Base-by-base conservation (phyloP, 2,888 invertebrate genomes). In the Aplocera efformata region DNA sequence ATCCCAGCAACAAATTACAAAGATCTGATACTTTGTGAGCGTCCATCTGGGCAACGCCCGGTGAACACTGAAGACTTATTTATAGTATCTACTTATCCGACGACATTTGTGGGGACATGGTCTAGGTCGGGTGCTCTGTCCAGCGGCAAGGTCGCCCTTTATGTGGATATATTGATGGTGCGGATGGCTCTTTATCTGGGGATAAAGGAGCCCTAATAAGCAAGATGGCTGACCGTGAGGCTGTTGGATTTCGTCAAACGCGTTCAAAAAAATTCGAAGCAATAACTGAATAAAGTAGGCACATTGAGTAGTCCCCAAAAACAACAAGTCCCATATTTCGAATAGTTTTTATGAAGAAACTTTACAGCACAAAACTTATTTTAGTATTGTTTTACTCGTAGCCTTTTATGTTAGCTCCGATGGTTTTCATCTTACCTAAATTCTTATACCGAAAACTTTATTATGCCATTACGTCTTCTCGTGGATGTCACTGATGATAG, bases 91-190 rank as follows among this genome's bases (percentile, higher is more conserved):
- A 52, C 35, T 56, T 54, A 66, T 58, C 54, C 13, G 13, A 26
- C 6, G 11, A 24, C 28, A 13, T 32, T 30, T 22, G 35, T 26
- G 41, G 40, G 42, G 52, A 43, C 51, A 42, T 56, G 64, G 67
- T 66, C 71, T 67, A 67, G 74, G 71, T 67, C 66, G 57, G 43
- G 31, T 45, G 36, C 50, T 38, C 48, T 51, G 48, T 32, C 47
- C 49, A 48, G 43, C 45, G 48, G 50, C 61, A 70, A 67, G 66
- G 64, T 42, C 50, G 42, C 1, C 33, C 11, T 42, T 48, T 28
- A 57, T 50, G 42, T 37, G 28, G 32, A 36, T 33, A 17, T 34
- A 34, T 35, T 13, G 3, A 17, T 17, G 32, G 33, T 21, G 11
- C 23, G 28, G 24, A 24, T 41, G 10, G 26, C 40, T 6, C 34